Evolutionary conservation across 2,797 vertebrate genomes (phyloP), one percentile per base, ranked within the genome.

Genomic region (Hybognathus amarus): DNA sequence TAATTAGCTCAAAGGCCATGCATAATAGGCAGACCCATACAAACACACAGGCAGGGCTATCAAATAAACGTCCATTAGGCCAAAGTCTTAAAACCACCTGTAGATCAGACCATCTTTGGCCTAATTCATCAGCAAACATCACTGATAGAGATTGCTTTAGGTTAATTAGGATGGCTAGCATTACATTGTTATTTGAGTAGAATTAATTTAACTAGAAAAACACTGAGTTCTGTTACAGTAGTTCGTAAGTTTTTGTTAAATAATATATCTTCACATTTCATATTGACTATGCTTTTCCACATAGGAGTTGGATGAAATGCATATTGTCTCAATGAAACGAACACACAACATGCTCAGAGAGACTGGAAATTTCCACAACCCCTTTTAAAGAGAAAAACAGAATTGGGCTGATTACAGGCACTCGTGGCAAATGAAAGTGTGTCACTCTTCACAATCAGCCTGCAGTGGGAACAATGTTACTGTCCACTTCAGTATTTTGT

Each of bases 1-100:
- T 92, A 93, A 94, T 93, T 93, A 90, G 90, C 90, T 85, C 85
- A 92, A 91, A 79, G 88, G 89, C 83, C 83, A 89, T 91, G 91
- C 90, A 93, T 94, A 93, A 91, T 88, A 93, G 92, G 90, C 90
- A 61, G 42, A 74, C 73, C 52, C 73, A 79, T 68, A 67, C 63
- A 83, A 70, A 86, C 78, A 77, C 68, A 76, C 22, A 71, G 61
- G 68, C 73, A 24, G 68, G 54, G 76, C 79, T 78, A 87, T 80
- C 83, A 79, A 81, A 82, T 47, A 22, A 38, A 78, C 36, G 45
- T 73, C 80, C 75, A 80, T 88, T 83, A 84, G 56, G 17, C 15
- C 6, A 74, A 73, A 52, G 30, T 66, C 33, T 45, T 82, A 61
- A 67, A 82, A 75, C 47, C 80, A 75, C 45, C 30, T 75, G 45